Evolutionary conservation across 2,113 vertebrate genomes (phyloP).

Genomic region (Siniperca knerii): DNA sequence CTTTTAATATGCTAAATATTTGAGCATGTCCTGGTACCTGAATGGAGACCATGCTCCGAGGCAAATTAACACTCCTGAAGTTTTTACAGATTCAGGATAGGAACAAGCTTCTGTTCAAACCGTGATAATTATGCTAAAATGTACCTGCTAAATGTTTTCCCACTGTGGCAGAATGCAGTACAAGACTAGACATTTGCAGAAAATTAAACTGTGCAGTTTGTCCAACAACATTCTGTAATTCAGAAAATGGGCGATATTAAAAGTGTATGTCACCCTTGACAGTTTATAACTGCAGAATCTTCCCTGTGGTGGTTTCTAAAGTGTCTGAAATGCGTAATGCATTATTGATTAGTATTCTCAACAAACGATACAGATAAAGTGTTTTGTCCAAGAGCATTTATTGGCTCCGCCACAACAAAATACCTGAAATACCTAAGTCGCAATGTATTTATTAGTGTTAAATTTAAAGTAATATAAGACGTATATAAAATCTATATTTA

Average conservation of each 20-base stretch:
- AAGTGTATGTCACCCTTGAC: constrained; percentile 9
- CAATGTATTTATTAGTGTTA: neutral
- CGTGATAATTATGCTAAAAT: constrained; percentile 12
- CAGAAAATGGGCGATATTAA: constrained; percentile 21
- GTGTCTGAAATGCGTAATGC: constrained; percentile 35
- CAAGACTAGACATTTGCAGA: neutral
- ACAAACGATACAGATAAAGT: constrained; percentile 15
- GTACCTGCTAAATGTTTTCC: constrained; percentile 8
- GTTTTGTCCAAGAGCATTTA: constrained; percentile 5
- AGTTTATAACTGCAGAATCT: neutral
- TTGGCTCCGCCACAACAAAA: constrained; percentile 6
- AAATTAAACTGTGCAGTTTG: constrained; percentile 2
- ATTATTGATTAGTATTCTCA: constrained; percentile 40
- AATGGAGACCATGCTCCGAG: neutral
- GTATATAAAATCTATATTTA: neutral
- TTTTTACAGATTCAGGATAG: constrained; percentile 11
- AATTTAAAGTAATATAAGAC: neutral
- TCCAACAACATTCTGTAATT: neutral
- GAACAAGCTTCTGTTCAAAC: neutral
- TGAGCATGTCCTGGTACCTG: neutral
- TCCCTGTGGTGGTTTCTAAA: constrained; percentile 6
- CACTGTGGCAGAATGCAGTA: neutral
- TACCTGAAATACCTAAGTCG: neutral
- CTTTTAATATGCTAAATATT: neutral
- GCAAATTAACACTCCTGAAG: constrained; percentile 2